Conservation (phyloP, 2,888 invertebrate species). For the Epinotia bilunana region DNA sequence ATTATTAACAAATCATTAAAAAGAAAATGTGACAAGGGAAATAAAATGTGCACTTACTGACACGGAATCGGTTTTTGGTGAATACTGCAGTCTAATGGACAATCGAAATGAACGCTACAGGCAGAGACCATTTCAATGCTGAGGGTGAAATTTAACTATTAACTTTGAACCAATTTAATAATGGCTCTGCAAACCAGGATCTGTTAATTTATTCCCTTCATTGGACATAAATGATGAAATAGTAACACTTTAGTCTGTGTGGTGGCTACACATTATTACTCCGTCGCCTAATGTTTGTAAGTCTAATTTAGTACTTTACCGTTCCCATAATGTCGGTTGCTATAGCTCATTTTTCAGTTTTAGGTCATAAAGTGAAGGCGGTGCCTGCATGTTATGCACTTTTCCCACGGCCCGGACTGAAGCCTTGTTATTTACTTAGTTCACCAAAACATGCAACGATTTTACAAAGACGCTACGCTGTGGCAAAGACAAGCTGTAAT, state of each 20-base stretch:
- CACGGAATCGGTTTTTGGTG: background rate
- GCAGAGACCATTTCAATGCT: constrained; percentile 9
- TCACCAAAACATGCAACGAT: constrained; percentile 47
- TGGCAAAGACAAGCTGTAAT: constrained; percentile 53
- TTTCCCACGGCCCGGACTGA: constrained; percentile 13
- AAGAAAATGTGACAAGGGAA: background rate
- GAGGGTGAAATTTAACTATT: constrained; percentile 14
- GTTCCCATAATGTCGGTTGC: background rate
- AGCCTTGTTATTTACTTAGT: constrained; percentile 26
- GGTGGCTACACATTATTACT: constrained; percentile 3
- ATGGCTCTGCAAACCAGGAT: constrained; percentile 7
- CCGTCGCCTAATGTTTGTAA: background rate
- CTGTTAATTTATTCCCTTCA: constrained; percentile 28
- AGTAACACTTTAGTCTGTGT: constrained; percentile 9
- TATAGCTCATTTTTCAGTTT: constrained; percentile 6
- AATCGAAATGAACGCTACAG: constrained; percentile 3
- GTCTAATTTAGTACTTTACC: constrained; percentile 7
- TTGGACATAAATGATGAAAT: constrained; percentile 19
- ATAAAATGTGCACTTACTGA: no score
- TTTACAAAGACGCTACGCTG: constrained; percentile 54
- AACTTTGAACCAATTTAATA: constrained; percentile 26
- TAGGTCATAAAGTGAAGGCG: background rate
- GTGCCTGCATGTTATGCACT: constrained; percentile 10
- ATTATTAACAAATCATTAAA: background rate
- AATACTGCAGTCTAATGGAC: constrained; percentile 12